Percentiles rank a stretch among this genome's conserved stretches.
Evolutionary conservation across 2,888 invertebrate species (phyloP).

Genomic region (Pomacea canaliculata): DNA sequence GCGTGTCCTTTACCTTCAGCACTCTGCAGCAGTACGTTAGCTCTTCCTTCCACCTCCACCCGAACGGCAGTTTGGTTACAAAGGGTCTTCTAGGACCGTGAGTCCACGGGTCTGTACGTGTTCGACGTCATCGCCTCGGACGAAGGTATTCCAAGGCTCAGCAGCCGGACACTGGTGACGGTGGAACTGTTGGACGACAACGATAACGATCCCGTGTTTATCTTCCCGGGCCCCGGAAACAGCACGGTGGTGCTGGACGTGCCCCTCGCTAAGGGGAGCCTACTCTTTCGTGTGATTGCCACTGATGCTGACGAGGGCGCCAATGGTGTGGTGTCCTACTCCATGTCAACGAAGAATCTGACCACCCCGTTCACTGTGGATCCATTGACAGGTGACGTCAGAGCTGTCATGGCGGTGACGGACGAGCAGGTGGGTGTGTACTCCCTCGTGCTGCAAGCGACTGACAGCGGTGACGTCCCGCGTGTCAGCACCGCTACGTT

Average conservation of each 20-base stretch:
- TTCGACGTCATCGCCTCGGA: constrained; percentile 52
- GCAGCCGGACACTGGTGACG: constrained; percentile 45
- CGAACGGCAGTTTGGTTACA: constrained; percentile 47
- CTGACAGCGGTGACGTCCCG: constrained; percentile 32
- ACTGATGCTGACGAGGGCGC: constrained; percentile 44
- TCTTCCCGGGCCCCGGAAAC: constrained; percentile 33
- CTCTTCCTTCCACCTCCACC: constrained; percentile 18
- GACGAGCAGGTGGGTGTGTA: constrained; percentile 32
- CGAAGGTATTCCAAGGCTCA: constrained; percentile 45
- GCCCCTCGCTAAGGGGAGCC: constrained; percentile 19
- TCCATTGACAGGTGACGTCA: constrained; percentile 41
- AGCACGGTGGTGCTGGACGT: constrained; percentile 19
- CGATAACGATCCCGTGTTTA: constrained; percentile 55
- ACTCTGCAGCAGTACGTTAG: constrained; percentile 8
- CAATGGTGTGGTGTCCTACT: constrained; percentile 42
- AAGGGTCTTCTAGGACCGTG: constrained; percentile 51
- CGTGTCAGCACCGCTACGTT: constrained; percentile 25
- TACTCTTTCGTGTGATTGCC: constrained; percentile 28
- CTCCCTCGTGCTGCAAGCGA: constrained; percentile 33
- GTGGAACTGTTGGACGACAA: constrained; percentile 52
- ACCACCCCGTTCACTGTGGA: constrained; percentile 38
- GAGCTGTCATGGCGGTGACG: constrained; percentile 14
- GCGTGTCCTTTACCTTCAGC: constrained; percentile 21
- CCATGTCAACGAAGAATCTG: constrained; percentile 35
- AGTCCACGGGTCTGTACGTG: constrained; percentile 37